These are phyloP conservation scores for Zele albiditarsus DNA, from an alignment of 2,888 invertebrate species.

Conservation along the genomic window DNA sequence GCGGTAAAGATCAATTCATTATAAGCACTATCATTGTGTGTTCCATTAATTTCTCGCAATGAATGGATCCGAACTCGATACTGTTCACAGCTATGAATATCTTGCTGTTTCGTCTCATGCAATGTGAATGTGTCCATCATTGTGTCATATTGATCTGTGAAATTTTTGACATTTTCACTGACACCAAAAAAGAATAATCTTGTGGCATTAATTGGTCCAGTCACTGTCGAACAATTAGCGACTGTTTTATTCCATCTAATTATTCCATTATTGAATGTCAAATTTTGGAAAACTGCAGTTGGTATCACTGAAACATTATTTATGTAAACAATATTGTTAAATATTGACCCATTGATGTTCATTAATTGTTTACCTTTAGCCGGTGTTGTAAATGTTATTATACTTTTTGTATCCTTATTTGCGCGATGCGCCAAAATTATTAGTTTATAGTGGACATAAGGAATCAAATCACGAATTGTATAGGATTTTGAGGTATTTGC, in stretches of 20 bases:
- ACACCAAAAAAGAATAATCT: slow-evolving; percentile 49
- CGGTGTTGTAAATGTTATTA: slow-evolving; percentile 31
- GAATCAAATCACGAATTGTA: slow-evolving; percentile 44
- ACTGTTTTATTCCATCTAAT: slow-evolving; percentile 52
- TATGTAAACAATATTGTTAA: too few relatives aligned
- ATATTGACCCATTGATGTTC: too few relatives aligned
- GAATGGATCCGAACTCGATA: slow-evolving; percentile 50
- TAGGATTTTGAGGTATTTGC: not conserved
- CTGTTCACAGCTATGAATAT: slow-evolving; percentile 45
- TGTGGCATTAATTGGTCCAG: slow-evolving; percentile 47
- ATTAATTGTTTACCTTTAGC: slow-evolving; percentile 37
- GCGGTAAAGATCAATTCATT: slow-evolving; percentile 42
- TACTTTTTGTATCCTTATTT: slow-evolving; percentile 26
- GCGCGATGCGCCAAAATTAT: slow-evolving; percentile 49
- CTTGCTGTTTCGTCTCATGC: not conserved
- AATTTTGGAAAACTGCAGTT: slow-evolving; percentile 47
- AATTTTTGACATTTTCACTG: slow-evolving; percentile 40
- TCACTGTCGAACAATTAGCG: slow-evolving; percentile 53
- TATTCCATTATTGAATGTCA: slow-evolving; percentile 38
- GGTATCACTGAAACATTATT: slow-evolving; percentile 51
- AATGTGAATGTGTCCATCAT: not conserved
- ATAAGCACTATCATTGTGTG: slow-evolving; percentile 35
- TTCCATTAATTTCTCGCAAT: slow-evolving; percentile 32
- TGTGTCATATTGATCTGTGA: slow-evolving; percentile 11
- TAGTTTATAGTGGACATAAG: slow-evolving; percentile 52